A percentile compares a stretch with the other conserved stretches of the same genome.
Conservation (phyloP, 2,113 vertebrate species). For the Lagenorhynchus albirostris region DNA sequence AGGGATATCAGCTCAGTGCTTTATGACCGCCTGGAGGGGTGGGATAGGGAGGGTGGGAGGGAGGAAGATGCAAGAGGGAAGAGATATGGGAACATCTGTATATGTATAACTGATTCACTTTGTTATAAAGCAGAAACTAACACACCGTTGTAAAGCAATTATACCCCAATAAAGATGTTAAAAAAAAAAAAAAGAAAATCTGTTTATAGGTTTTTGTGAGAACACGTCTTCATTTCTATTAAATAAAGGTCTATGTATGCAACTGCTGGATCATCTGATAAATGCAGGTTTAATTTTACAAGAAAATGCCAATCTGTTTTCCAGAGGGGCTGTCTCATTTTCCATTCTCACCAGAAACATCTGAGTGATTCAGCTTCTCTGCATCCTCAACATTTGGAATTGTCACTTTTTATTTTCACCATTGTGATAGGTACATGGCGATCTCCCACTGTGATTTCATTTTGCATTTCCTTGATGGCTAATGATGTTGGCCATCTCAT, state of each 20-base stretch:
- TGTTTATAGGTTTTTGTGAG: not conserved
- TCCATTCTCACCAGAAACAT: not conserved
- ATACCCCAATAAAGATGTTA: too few species aligned
- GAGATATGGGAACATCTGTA: too few species aligned
- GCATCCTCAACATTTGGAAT: not conserved
- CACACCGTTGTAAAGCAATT: too few species aligned
- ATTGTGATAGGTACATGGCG: not conserved
- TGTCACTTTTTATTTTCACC: not conserved
- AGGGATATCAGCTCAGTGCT: too few species aligned
- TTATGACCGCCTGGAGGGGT: too few species aligned
- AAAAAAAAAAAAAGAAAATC: not conserved
- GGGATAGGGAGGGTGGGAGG: too few species aligned
- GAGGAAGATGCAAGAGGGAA: too few species aligned
- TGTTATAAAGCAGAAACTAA: too few species aligned
- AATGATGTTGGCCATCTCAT: too few species aligned
- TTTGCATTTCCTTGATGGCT: not conserved
- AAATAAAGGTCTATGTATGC: not conserved
- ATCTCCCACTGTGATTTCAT: not conserved
- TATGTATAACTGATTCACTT: too few species aligned
- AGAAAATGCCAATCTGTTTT: not conserved
- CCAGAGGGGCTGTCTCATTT: not conserved
- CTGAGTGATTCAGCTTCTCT: not conserved
- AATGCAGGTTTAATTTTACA: not conserved
- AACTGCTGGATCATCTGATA: not conserved
- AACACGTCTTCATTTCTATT: not conserved